These are phyloP conservation scores for Orchestes rusci DNA, from an alignment of 2,888 invertebrate species.

Conservation along the genomic window DNA sequence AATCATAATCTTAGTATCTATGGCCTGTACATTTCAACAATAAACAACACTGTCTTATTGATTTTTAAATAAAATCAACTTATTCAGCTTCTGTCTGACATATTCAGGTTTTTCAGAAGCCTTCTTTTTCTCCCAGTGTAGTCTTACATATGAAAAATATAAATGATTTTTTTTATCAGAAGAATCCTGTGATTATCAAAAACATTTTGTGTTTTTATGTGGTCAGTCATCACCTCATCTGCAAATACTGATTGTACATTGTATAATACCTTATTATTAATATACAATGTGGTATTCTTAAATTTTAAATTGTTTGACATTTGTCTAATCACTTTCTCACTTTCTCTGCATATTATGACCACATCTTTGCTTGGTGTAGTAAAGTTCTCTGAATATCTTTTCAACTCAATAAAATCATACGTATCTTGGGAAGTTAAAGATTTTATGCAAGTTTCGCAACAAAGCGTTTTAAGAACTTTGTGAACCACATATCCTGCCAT, in stretches of 20 bases:
- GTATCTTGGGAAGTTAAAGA: too few species aligned
- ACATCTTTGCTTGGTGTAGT: not conserved
- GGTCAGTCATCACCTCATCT: not conserved
- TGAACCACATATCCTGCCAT: not conserved
- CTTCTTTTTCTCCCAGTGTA: not conserved
- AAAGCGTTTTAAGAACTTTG: not conserved
- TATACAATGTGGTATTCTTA: not conserved
- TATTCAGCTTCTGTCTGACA: not conserved
- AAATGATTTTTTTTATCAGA: not conserved
- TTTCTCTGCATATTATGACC: not conserved
- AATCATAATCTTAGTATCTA: too few species aligned
- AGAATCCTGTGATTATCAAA: slow-evolving; percentile 1
- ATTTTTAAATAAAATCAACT: slow-evolving; percentile 1
- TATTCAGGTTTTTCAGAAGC: not conserved
- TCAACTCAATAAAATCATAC: too few species aligned
- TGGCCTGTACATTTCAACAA: not conserved
- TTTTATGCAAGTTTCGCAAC: not conserved
- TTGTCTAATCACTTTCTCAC: not conserved
- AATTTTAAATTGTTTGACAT: not conserved
- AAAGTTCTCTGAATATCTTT: not conserved
- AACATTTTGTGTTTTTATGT: not conserved
- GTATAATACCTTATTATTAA: not conserved
- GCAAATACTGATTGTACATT: not conserved
- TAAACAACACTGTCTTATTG: not conserved
- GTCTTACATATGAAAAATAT: not conserved